Base-by-base conservation (phyloP, 2,797 vertebrate genomes). In the Micropoecilia bifurca region DNA sequence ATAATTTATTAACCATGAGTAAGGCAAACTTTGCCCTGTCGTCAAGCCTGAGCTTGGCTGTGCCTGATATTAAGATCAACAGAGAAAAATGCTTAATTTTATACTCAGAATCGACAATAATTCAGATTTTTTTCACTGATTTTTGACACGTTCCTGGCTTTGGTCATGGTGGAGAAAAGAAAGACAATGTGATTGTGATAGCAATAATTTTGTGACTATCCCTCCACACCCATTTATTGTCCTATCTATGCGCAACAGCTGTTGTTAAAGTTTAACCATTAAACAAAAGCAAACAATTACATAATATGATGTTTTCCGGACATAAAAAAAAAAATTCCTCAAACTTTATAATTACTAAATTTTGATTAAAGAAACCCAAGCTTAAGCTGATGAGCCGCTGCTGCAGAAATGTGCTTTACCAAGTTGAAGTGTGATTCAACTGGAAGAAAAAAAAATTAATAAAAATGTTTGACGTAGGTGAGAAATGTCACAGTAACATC, bases 1-100 rank as follows among this genome's bases (percentile, higher is more conserved):
- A 84, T 90, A 85, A 92, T 73, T 90, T 57, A 92, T 93, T 93
- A 92, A 93, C 91, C 73, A 59, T 1, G 20, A 72, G 33, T 71
- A 55, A 50, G 71, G 47, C 9, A 83, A 78, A 93, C 93, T 93
- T 93, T 90, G 88, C 50, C 81, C 86, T 7, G 0, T 5, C 18
- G 14, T 66, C 18, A 85, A 53, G 30, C 3, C 30, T 39, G 61
- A 25, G 75, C 71, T 66, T 20, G 8, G 22, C 55, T 55, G 25
- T 57, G 59, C 45, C 10, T 68, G 73, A 77, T 20, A 63, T 28
- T 61, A 59, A 45, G 25, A 13, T 46, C 43, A 53, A 55, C 9
- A 85, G 25, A 55, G 28, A 69, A n/a, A 69, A 43, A 14, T 45
- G 41, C 6, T 45, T 6, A 1, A 1, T 46, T 45, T 72, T 71